These are phyloP conservation scores for Malthinus flaveolus DNA, from an alignment of 2,888 invertebrate genomes.

Conservation along the genomic window DNA sequence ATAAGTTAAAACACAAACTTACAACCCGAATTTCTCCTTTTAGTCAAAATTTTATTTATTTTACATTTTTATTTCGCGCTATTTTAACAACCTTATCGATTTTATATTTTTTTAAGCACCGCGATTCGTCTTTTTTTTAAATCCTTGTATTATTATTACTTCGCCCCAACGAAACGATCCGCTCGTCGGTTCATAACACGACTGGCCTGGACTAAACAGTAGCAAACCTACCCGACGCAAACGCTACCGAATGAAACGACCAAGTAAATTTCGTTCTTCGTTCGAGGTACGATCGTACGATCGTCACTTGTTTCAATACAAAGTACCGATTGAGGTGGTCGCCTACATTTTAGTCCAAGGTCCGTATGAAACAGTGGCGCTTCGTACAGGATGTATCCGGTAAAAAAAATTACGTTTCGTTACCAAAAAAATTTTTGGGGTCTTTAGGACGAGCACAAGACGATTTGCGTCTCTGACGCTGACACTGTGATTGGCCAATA, in stretches of 20 bases:
- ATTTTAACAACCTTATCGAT: constrained; percentile 4
- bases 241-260: constrained; percentile 1
- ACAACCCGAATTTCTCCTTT: constrained; percentile 5
- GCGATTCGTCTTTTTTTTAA: background rate
- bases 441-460: background rate
- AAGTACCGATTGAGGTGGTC: constrained; percentile 28
- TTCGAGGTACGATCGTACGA: background rate
- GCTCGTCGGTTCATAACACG: background rate
- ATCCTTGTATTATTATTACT: background rate
- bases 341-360: constrained; percentile 24
- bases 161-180: background rate
- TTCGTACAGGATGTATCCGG: background rate
- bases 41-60: background rate
- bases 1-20: background rate
- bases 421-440: too few species aligned
- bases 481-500: background rate
- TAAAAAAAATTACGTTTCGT: too few species aligned
- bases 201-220: background rate
- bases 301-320: constrained; percentile 19
- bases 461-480: background rate
- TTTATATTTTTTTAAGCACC: background rate
- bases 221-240: background rate
- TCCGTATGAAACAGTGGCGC: constrained; percentile 15
- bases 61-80: constrained; percentile 4
- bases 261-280: background rate